Base-by-base conservation (phyloP, 2,113 vertebrate species). In the Xiphophorus hellerii region DNA sequence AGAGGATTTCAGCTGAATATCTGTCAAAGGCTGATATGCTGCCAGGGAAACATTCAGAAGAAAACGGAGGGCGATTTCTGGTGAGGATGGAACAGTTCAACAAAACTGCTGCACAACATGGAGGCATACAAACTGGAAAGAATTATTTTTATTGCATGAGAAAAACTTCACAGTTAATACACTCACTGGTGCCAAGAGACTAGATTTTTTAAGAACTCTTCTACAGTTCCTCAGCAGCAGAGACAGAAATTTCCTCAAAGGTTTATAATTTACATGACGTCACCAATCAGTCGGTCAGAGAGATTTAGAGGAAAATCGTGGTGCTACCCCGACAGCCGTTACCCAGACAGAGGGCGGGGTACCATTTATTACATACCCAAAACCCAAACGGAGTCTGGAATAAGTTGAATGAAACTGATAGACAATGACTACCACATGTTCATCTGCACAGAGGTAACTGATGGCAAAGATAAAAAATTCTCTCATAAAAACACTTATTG, bases 201-300 rank as follows among this genome's bases (percentile, higher is more conserved):
- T 74, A 62, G 61, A 33, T 71, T 61, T 67, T 61, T 54, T 29
- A 70, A 37, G 44, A 83, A 22, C 69, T 72, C 70, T 25, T 64
- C 62, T 6, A 29, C 30, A 69, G 58, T 72, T 48, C 27, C 65
- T 5, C 48, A 39, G 68, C 58, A 77, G 70, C n/a, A 31, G 35
- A 37, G 35, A 37, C 1, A 39, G 12, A 3, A 73, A 62, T 60
- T 14, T 4, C 28, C 69, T 78, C 22, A 44, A 71, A 29, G 10
- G 76, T 29, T 44, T 62, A 66, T 65, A 70, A 83, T 74, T 33
- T 33, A 30, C 30, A 30, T 30, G 30, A 30, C 30, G 30, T 30
- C 30, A 33, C 31, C 31, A 33, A 33, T 33, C 31, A 33, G 6
- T 33, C 31, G 5, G 6, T 33, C 31, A 33, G 31, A 33, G 31